phyloP scores from a whole-genome alignment of 2,797 vertebrate species.

The Syngnathus rostellatus region DNA sequence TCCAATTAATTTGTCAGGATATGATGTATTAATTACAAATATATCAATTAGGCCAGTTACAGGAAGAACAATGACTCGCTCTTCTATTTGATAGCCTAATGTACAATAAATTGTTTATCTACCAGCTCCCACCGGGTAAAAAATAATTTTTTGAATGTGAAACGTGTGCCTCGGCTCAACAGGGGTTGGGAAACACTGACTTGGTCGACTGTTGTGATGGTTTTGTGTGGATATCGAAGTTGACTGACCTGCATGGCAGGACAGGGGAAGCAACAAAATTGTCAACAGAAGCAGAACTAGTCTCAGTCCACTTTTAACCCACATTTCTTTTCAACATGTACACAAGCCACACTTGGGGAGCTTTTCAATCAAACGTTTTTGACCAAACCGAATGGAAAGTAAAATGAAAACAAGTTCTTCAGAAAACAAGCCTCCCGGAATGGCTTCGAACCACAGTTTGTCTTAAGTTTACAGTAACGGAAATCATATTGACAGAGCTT shows the following conservation, averaged over 20 bases:
- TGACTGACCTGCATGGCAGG: slow-evolving; percentile 67
- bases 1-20: no score
- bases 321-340: neutral
- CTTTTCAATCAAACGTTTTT: slow-evolving; percentile 1
- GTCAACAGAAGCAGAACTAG: slow-evolving; percentile 29
- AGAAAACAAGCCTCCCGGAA: slow-evolving; percentile 30
- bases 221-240: slow-evolving; percentile 62
- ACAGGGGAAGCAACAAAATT: slow-evolving; percentile 54
- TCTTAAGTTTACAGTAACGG: slow-evolving; percentile 23
- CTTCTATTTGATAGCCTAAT: neutral
- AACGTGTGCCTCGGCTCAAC: neutral
- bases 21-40: neutral
- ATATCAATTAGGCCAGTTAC: neutral
- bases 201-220: slow-evolving; percentile 46
- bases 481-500: slow-evolving; percentile 27
- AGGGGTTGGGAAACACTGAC: slow-evolving; percentile 25
- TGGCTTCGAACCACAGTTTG: slow-evolving; percentile 30
- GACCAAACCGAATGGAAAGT: slow-evolving; percentile 33
- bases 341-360: slow-evolving; percentile 4
- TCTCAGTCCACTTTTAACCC: slow-evolving; percentile 29
- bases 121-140: neutral
- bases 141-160: neutral
- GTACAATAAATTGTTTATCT: neutral
- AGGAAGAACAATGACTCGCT: neutral
- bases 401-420: slow-evolving; percentile 30